Evolutionary conservation across 2,888 invertebrate genomes (phyloP), one percentile per base, ranked within the genome.

Genomic region (Meghimatium bilineatum): DNA sequence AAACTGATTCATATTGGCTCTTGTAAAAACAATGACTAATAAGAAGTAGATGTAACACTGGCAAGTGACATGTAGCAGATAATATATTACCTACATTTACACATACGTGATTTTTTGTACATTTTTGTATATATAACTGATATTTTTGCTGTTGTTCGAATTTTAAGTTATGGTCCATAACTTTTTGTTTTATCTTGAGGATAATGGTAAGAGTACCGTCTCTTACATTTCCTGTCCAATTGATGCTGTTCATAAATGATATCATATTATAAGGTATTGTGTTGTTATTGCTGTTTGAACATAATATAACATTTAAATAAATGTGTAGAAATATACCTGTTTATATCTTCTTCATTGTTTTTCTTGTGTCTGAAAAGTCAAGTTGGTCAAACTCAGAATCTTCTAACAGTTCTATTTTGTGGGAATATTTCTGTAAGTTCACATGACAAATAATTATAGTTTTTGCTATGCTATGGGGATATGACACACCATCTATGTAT

Each of bases 301-400:
- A 74, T 74, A 32, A 71, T 38, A 71, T 23, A 14, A 34, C 69
- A 52, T 29, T 52, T 3, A 52, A 52, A 52, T 74, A 52, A 52
- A 32, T 74, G 74, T 74, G 49, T 74, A 74, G 74, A 74, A 52
- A 20, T 74, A 74, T 32, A 74, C n/a, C 32, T 52, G 52, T 74
- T 52, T 17, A 32, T 74, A 20, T 74, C 32, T 52, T 20, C n/a
- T 72, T 44, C n/a, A 66, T 32, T 10, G 29, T 32, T 66, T 29
- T 10, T 63, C 29, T 63, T 23, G 44, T 44, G 44, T 44, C 32
- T 66, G 32, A 6, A 66, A 29, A 66, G 66, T 32, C 29, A 29
- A 66, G 12, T 32, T 66, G n/a, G n/a, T n/a, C n/a, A n/a, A n/a
- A n/a, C n/a, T n/a, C n/a, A n/a, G n/a, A n/a, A n/a, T n/a, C n/a